Evolutionary conservation across 2,797 vertebrate genomes (phyloP).

Genomic region (Enteromius mattozi): DNA sequence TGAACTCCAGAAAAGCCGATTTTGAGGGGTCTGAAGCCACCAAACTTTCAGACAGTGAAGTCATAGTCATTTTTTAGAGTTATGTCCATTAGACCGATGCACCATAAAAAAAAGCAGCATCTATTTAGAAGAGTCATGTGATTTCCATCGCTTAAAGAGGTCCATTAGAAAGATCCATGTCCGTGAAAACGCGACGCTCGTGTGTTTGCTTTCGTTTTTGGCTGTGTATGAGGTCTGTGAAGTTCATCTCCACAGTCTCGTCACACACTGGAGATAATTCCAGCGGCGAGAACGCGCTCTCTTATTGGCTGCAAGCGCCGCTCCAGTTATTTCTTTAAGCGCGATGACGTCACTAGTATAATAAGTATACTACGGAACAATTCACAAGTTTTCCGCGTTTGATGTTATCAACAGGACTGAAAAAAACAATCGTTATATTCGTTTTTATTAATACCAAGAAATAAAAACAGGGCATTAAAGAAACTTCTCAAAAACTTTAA

Average conservation of each 20-base stretch:
- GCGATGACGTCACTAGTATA: not conserved
- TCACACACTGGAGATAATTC: slow-evolving; percentile 17
- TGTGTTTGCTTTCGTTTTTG: slow-evolving; percentile 43
- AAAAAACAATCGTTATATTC: not conserved
- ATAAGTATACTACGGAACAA: not conserved
- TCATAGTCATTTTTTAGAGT: slow-evolving; percentile 85
- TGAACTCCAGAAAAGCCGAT: slow-evolving; percentile 86
- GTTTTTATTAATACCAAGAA: not conserved
- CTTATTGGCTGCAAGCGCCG: slow-evolving; percentile 38
- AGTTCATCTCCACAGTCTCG: slow-evolving; percentile 6
- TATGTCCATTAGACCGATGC: slow-evolving; percentile 63
- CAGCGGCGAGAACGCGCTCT: slow-evolving; percentile 1
- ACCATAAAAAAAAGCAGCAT: slow-evolving; percentile 56
- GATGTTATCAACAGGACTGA: no score
- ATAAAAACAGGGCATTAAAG: not conserved
- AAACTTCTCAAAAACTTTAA: not conserved
- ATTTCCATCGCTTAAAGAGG: slow-evolving; percentile 34
- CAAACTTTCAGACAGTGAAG: slow-evolving; percentile 85
- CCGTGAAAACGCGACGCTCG: slow-evolving; percentile 17
- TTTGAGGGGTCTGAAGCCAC: slow-evolving; percentile 83
- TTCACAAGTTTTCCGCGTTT: slow-evolving; percentile 13
- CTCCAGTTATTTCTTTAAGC: not conserved
- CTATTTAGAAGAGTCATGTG: slow-evolving; percentile 17
- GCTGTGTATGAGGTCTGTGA: slow-evolving; percentile 8
- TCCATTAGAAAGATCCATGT: not conserved